Conservation (phyloP, 2,888 invertebrate genomes). For the Rotaria socialis region DNA sequence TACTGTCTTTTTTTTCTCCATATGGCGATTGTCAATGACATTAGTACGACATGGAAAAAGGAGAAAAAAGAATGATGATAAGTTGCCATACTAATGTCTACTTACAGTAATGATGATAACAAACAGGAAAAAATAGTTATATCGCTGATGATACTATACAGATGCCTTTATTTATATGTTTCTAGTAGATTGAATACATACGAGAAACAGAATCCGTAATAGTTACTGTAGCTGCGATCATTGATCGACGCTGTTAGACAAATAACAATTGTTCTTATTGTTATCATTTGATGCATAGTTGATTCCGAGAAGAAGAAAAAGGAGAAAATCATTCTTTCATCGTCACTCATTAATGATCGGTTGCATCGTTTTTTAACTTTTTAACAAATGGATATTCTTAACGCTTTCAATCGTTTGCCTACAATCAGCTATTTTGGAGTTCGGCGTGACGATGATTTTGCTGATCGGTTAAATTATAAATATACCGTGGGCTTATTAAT, state of each 20-base stretch:
- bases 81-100: constrained; percentile 13
- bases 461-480: constrained; percentile 23
- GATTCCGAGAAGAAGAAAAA: neutral
- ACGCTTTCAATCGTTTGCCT: neutral
- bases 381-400: neutral
- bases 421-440: neutral
- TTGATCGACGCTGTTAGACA: neutral
- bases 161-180: constrained; percentile 20
- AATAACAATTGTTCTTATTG: constrained; percentile 12
- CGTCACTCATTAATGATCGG: no score
- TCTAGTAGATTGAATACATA: neutral
- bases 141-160: constrained; percentile 5
- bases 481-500: constrained; percentile 9
- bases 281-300: constrained; percentile 25
- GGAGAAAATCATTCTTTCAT: no score
- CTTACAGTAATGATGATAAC: constrained; percentile 22
- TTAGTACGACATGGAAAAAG: neutral
- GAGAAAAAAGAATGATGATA: constrained; percentile 9
- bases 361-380: neutral
- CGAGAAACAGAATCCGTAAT: constrained; percentile 2
- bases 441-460: constrained; percentile 1
- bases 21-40: constrained; percentile 3
- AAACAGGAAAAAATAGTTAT: neutral
- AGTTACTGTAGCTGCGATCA: neutral
- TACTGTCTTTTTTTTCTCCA: neutral